Evolutionary conservation across 2,797 vertebrate species (phyloP), one percentile per base, ranked within the genome.

Genomic region (Bovichtus variegatus): DNA sequence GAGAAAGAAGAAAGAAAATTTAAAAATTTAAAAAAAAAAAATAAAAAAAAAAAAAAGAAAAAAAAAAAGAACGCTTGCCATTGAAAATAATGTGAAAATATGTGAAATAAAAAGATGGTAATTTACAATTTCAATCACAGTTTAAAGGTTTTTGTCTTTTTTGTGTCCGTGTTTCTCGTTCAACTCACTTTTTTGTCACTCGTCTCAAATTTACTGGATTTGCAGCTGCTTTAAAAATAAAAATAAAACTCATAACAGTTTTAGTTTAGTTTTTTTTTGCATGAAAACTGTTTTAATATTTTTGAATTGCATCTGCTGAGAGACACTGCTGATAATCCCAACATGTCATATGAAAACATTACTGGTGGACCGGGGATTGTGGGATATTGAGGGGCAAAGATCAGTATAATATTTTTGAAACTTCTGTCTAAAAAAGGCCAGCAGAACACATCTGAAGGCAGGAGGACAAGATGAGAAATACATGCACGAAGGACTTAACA

Each of bases 71-170:
- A 88, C 13, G 87, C 85, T 87, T 90, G 87, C 89, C 85, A 82
- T 76, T 85, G 68, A 87, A 88, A 90, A 87, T 83, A 78, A 86
- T 91, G 89, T 89, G 84, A 93, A 91, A 80, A 90, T 77, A 86
- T 90, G 89, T 83, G 80, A 91, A 92, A 94, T 90, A 94, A 93
- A 93, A 92, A 85, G 31, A 86, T 68, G 83, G 44, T 82, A 76
- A 84, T 92, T 92, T 91, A 87, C 89, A 83, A 78, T 92, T 92
- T 91, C 82, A 87, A 71, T 81, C 84, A 82, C 84, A 80, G 36
- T 27, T 49, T 15, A 60, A 38, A 5, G 57, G 9, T 19, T 9
- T 73, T 23, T 69, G 79, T 70, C 13, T 25, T 76, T 60, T 46
- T 78, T 78, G 63, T 68, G 63, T 51, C 8, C 12, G 15, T 29